Conservation (phyloP, 2,888 invertebrate species). For the Melanotus villosus region DNA sequence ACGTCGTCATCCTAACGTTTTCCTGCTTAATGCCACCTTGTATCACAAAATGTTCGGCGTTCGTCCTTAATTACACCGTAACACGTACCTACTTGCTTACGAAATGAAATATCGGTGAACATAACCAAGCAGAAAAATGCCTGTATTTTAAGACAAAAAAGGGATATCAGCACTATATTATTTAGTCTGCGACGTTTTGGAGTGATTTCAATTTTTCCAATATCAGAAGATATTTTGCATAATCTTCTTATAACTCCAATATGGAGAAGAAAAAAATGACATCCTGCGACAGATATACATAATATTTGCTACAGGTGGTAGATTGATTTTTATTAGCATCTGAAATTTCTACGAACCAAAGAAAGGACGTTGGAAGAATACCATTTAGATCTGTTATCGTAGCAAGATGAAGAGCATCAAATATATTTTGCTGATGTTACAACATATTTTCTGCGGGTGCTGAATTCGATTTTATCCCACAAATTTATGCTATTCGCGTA, state of each 20-base stretch:
- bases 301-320: conserved; percentile 54
- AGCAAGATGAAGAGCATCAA: conserved; percentile 53
- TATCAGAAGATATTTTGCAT: conserved; percentile 8
- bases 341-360: conserved; percentile 50
- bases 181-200: neutral
- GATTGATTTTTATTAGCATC: conserved; percentile 55
- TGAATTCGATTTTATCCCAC: conserved; percentile 56
- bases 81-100: no score
- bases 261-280: conserved; percentile 18
- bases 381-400: conserved; percentile 54
- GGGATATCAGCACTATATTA: neutral
- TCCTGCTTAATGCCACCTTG: no score
- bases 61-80: no score
- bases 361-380: conserved; percentile 51
- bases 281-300: conserved; percentile 29
- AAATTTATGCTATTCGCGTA: conserved; percentile 55
- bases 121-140: neutral
- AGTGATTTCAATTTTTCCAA: conserved; percentile 20
- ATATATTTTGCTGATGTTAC: conserved; percentile 57
- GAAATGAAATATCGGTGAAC: neutral
- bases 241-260: conserved; percentile 16
- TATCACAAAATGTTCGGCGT: no score
- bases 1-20: neutral
- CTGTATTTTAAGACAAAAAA: neutral
- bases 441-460: conserved; percentile 56